phyloP scores from a whole-genome alignment of 2,888 invertebrate species.

The Muschampia plurimacula region DNA sequence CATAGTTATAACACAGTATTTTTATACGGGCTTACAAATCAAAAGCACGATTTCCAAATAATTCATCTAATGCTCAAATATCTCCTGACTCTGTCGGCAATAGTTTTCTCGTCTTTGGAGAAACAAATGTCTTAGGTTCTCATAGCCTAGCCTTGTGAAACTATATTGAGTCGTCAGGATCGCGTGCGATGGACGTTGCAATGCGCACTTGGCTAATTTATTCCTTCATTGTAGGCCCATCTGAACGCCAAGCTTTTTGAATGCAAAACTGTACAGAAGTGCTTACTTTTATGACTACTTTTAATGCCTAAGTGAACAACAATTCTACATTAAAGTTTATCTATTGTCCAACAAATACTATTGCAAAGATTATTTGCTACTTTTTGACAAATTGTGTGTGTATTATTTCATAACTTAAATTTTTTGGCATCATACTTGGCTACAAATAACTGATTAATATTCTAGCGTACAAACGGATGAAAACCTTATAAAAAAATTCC shows the following conservation, averaged over 20 bases:
- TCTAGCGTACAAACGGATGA: no score
- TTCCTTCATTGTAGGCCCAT: constrained; percentile 52
- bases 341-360: no score
- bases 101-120: background rate
- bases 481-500: no score
- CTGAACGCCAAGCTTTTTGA: constrained; percentile 38
- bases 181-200: constrained; percentile 44
- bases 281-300: background rate
- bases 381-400: no score
- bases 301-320: background rate
- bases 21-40: no score
- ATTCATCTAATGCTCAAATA: background rate
- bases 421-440: no score
- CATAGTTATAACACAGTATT: no score
- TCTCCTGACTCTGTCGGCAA: background rate
- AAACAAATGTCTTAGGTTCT: background rate
- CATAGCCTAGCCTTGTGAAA: constrained; percentile 6
- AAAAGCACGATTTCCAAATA: no score
- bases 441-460: no score
- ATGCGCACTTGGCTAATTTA: constrained; percentile 53
- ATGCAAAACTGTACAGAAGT: constrained; percentile 32
- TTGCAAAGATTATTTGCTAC: no score
- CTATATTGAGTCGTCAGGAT: constrained; percentile 51
- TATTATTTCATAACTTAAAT: no score
- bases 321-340: background rate